Percentiles rank a stretch among this genome's conserved stretches.
Conservation (phyloP, 2,888 invertebrate species). For the Drosophila tanythrix region DNA sequence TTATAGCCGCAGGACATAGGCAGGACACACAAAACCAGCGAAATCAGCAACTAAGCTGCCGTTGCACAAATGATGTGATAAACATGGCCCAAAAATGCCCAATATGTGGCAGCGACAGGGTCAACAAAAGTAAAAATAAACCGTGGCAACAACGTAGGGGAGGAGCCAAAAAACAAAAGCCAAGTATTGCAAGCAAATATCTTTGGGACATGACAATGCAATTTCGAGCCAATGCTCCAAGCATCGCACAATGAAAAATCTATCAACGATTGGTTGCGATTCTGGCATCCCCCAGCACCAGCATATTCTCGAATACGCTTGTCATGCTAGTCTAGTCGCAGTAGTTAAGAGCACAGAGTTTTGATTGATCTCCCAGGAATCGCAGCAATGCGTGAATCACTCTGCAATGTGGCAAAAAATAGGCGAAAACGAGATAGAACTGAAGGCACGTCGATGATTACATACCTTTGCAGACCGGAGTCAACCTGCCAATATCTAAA, state of each 20-base stretch:
- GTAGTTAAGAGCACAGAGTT: slow-evolving; percentile 3
- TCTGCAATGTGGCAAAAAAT: neutral
- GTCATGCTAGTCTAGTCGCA: neutral
- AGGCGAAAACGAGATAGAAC: neutral
- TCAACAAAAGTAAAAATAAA: neutral
- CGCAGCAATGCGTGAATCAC: slow-evolving; percentile 28
- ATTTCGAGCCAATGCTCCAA: slow-evolving; percentile 57
- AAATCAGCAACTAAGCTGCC: slow-evolving; percentile 33
- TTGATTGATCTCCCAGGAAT: slow-evolving; percentile 26
- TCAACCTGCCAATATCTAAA: no score
- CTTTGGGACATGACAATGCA: slow-evolving; percentile 78
- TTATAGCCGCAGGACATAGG: slow-evolving; percentile 71
- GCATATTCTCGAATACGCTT: slow-evolving; percentile 9
- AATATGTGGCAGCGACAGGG: slow-evolving; percentile 10
- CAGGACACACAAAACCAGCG: slow-evolving; percentile 13
- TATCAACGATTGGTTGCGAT: slow-evolving; percentile 32
- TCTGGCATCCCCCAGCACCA: neutral
- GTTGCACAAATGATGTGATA: slow-evolving; percentile 32
- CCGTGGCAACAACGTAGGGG: no score
- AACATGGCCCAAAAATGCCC: slow-evolving; percentile 34
- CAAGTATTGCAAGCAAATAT: slow-evolving; percentile 55
- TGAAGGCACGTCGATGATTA: neutral
- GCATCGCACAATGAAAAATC: slow-evolving; percentile 49
- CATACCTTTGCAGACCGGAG: no score
- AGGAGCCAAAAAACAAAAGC: neutral